Evolutionary conservation across 2,888 invertebrate genomes (phyloP).

Genomic region (Heliconius erato): DNA sequence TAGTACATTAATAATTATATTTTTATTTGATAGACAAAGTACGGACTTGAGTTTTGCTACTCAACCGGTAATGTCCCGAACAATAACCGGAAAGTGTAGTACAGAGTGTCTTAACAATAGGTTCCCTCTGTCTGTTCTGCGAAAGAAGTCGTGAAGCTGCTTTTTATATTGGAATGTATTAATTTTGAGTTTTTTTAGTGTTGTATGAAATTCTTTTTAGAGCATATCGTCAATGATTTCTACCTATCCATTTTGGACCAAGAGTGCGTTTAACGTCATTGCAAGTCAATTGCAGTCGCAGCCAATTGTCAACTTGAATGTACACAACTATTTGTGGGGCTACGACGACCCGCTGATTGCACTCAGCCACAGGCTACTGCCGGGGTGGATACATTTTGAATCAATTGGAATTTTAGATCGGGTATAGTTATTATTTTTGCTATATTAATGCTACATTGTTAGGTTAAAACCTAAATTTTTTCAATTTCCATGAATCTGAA

Average conservation of each 20-base stretch:
- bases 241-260: conserved; percentile 84
- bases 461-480: too few species aligned
- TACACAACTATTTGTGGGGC: conserved; percentile 92
- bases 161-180: neutral
- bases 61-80: too few species aligned
- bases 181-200: neutral
- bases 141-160: neutral
- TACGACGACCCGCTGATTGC: conserved; percentile 91
- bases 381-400: conserved; percentile 89
- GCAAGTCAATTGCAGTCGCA: conserved; percentile 84
- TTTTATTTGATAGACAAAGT: too few species aligned
- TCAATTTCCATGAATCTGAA: too few species aligned
- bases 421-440: conserved; percentile 77
- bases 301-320: conserved; percentile 87
- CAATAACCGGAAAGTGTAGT: too few species aligned
- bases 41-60: too few species aligned
- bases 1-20: too few species aligned
- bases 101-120: too few species aligned
- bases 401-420: conserved; percentile 92
- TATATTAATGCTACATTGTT: neutral
- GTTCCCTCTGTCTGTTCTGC: too few species aligned
- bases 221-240: conserved; percentile 85
- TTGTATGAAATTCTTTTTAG: conserved; percentile 67
- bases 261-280: conserved; percentile 87
- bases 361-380: conserved; percentile 89